phyloP scores from a whole-genome alignment of 2,888 invertebrate species.

The Hirudinaria manillensis region DNA sequence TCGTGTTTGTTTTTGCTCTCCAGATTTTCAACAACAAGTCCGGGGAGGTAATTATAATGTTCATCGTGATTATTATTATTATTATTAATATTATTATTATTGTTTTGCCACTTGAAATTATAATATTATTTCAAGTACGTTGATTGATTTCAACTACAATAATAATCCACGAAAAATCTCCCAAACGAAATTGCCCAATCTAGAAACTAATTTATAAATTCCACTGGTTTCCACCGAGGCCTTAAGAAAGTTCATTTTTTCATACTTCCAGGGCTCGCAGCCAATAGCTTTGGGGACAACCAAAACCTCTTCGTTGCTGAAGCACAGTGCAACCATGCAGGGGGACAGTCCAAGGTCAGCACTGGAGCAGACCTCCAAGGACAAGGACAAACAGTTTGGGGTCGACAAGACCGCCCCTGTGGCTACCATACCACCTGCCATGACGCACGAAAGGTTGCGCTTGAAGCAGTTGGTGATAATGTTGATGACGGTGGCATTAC shows the following conservation, averaged over 20 bases:
- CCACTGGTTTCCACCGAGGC: too few species aligned
- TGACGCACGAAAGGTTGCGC: conserved; percentile 26
- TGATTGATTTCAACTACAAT: too few species aligned
- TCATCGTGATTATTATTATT: neutral
- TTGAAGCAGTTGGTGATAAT: neutral
- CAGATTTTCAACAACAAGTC: too few species aligned
- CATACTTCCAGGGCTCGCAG: conserved; percentile 3
- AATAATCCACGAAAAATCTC: too few species aligned
- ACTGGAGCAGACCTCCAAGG: neutral
- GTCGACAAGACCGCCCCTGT: neutral
- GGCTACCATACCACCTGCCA: conserved; percentile 23
- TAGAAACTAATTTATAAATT: too few species aligned
- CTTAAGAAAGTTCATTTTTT: too few species aligned
- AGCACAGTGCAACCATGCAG: conserved; percentile 15
- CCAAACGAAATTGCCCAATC: too few species aligned
- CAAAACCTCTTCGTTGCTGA: neutral
- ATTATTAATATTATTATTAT: conserved; percentile 6
- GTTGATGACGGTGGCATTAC: neutral
- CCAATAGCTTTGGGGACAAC: neutral
- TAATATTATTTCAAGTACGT: neutral
- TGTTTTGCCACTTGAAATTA: neutral
- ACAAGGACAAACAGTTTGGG: neutral
- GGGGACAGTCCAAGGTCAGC: neutral
- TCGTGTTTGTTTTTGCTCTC: too few species aligned
- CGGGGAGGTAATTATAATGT: too few species aligned